Base-by-base conservation (phyloP, 1,140 invertebrate genomes). In the Bombus cullumanus region DNA sequence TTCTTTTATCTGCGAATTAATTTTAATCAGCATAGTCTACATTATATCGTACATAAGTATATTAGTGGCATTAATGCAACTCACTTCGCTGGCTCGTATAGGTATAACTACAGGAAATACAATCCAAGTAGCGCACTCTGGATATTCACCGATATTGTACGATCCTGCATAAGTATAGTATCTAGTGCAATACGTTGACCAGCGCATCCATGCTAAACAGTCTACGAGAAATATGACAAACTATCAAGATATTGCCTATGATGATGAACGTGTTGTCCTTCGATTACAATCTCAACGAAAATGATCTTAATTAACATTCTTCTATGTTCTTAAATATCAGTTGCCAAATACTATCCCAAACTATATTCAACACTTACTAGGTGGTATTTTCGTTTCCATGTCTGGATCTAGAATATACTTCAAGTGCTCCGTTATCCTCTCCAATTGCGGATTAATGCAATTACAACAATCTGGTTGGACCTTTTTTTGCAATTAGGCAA, bases 51-150 rank as follows among this genome's bases (percentile, higher is more conserved):
- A 59, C 57, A 12, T n/a, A 28, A 28, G 28, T 62, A 25, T 8
- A 41, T 75, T n/a, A 34, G 12, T 18, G 28, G 15, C 9, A 4
- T 39, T 34, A 22, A 15, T 47, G 1, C 2, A 28, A 83, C 88
- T 85, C 85, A 98, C 97, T 96, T 98, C 97, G 68, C 96, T 94
- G 31, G 96, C 91, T 10, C 97, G 97, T 37, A 98, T 95, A 79
- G 96, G 95, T 77, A 98, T 96, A 4, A 97, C 96, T 10, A 97
- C 95, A 43, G 97, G 96, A 92, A 98, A 98, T 12, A 98, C 95
- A 22, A 97, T 97, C 97, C 97, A 98, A 5, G 95, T 96, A 72
- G 97, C 97, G 88, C 96, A 96, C 90, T 97, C 97, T 71, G 96
- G 95, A 90, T 96, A 97, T 2, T 96, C 96, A 34, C 96, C 96